Percentiles rank a stretch among this genome's conserved stretches.
Evolutionary conservation across 1,140 invertebrate genomes (phyloP).

Genomic region (Aleiodes sp.): DNA sequence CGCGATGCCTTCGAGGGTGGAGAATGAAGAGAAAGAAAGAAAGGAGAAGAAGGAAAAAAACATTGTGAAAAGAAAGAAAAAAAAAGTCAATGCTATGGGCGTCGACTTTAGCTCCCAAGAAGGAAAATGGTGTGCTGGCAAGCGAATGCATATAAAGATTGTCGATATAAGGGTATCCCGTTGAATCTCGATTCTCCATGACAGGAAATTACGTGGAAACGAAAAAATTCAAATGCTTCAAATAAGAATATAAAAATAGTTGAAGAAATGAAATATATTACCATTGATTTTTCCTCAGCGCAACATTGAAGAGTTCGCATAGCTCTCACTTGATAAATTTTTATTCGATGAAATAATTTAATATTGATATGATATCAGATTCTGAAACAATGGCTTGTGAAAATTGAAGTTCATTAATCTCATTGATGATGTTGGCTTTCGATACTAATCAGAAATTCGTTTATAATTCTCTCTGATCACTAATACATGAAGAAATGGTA

Average conservation of each 20-base stretch:
- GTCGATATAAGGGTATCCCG: slow-evolving; percentile 2
- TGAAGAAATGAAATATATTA: background rate
- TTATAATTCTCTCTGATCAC: no score
- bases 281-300: no score
- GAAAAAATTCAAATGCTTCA: slow-evolving; percentile 19
- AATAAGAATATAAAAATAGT: background rate
- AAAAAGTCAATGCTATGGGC: background rate
- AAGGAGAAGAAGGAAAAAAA: no score
- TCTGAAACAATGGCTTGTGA: no score
- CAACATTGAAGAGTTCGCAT: no score
- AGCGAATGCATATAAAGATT: background rate
- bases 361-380: no score
- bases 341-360: no score
- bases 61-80: background rate
- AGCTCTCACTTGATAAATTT: no score
- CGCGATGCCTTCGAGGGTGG: background rate
- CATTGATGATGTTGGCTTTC: no score
- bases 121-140: background rate
- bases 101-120: background rate
- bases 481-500: no score
- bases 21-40: background rate
- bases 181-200: slow-evolving; percentile 19
- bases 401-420: no score
- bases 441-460: no score
- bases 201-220: slow-evolving; percentile 21